Evolutionary conservation across 2,113 vertebrate genomes (phyloP).

Genomic region (Hipposideros armiger): DNA sequence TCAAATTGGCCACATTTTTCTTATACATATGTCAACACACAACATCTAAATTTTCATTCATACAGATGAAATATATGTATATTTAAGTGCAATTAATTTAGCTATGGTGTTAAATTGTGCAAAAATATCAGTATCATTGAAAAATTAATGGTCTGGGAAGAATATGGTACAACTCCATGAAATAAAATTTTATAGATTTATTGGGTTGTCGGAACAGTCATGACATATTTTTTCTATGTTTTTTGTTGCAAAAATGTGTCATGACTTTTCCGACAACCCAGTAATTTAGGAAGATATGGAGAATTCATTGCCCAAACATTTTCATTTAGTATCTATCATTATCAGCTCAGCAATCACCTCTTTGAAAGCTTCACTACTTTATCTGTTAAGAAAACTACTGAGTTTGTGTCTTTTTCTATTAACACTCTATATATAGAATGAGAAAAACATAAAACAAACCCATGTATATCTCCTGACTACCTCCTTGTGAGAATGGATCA

Average conservation of each 20-base stretch:
- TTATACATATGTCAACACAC: neutral
- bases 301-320: conserved; percentile 22
- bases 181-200: neutral
- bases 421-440: neutral
- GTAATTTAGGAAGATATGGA: neutral
- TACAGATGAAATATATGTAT: neutral
- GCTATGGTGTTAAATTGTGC: neutral
- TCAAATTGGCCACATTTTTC: neutral
- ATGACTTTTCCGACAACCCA: too few relatives aligned
- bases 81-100: neutral
- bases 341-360: neutral
- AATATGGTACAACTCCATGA: neutral
- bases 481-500: neutral
- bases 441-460: neutral
- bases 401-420: neutral
- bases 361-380: neutral
- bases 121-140: neutral
- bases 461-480: neutral
- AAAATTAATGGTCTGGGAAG: neutral
- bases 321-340: neutral
- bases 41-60: neutral
- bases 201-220: too few relatives aligned
- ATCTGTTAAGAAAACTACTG: neutral
- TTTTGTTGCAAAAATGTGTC: too few relatives aligned
- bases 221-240: too few relatives aligned